Conservation (phyloP, 2,888 invertebrate genomes). For the Pegoplata infirma region DNA sequence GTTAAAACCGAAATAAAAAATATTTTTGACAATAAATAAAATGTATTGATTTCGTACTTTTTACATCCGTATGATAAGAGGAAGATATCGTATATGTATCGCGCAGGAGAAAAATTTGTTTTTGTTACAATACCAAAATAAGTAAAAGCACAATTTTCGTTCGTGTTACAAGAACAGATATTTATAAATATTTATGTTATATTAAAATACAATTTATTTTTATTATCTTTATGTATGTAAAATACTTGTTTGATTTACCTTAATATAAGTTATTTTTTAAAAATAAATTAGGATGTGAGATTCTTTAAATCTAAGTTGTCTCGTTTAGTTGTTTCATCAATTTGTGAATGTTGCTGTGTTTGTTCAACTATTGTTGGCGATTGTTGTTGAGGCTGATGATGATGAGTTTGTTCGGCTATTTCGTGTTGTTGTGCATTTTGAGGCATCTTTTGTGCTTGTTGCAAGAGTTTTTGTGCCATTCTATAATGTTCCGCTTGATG, state of each 20-base stretch:
- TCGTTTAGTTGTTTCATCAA: neutral
- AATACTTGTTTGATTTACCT: constrained; percentile 21
- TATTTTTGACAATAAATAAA: too few species aligned
- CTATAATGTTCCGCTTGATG: constrained; percentile 70
- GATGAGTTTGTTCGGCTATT: constrained; percentile 80
- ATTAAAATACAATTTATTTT: neutral
- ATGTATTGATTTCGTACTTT: too few species aligned
- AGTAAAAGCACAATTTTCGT: too few species aligned
- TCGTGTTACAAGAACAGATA: too few species aligned
- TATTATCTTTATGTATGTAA: neutral
- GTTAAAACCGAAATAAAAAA: too few species aligned
- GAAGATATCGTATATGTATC: too few species aligned
- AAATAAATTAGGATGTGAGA: constrained; percentile 33
- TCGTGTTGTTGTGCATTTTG: constrained; percentile 80
- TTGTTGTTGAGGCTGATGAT: neutral
- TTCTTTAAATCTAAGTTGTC: constrained; percentile 29
- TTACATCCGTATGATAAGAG: too few species aligned
- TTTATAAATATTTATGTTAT: neutral
- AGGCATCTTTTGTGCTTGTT: constrained; percentile 79
- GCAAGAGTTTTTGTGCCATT: constrained; percentile 45
- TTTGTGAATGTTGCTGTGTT: constrained; percentile 1
- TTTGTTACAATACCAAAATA: too few species aligned
- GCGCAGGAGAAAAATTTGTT: too few species aligned
- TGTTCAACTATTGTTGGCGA: constrained; percentile 14
- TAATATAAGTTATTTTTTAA: neutral